These are phyloP conservation scores for Apotomis turbidana DNA, from an alignment of 2,888 invertebrate species.

Conservation along the genomic window DNA sequence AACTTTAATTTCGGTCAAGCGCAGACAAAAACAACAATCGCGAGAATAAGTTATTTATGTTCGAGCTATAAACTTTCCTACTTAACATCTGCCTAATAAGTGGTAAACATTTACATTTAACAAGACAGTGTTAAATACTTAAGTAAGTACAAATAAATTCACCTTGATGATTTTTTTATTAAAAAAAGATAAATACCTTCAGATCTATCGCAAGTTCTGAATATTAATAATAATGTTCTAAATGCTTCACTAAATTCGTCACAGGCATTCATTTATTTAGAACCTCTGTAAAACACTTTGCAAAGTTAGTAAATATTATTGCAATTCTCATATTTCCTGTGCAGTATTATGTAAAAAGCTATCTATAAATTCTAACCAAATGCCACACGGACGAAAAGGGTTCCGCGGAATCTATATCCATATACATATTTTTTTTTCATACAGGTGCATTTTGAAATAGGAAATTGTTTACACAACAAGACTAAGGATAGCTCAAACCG, in stretches of 20 bases:
- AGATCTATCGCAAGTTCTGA: no score
- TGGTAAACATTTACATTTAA: no score
- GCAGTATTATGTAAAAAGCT: background rate
- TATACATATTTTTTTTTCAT: background rate
- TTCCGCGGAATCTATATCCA: background rate
- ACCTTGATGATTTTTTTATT: no score
- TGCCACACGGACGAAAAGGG: background rate
- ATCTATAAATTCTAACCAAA: background rate
- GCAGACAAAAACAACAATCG: conserved; percentile 19
- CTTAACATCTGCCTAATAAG: background rate
- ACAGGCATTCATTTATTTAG: background rate
- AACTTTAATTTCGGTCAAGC: conserved; percentile 39
- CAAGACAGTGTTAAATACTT: no score
- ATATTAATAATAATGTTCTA: no score
- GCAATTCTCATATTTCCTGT: background rate
- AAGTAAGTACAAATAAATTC: no score
- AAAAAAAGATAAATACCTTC: no score
- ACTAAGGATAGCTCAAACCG: no score
- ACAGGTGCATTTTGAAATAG: no score
- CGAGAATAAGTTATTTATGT: conserved; percentile 1
- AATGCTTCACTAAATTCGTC: no score
- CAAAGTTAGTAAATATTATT: background rate
- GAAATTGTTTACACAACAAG: no score
- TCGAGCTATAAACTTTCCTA: background rate
- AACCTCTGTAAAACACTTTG: background rate